Evolutionary conservation across 2,888 invertebrate genomes (phyloP).

Genomic region (Drosophila sordidula): DNA sequence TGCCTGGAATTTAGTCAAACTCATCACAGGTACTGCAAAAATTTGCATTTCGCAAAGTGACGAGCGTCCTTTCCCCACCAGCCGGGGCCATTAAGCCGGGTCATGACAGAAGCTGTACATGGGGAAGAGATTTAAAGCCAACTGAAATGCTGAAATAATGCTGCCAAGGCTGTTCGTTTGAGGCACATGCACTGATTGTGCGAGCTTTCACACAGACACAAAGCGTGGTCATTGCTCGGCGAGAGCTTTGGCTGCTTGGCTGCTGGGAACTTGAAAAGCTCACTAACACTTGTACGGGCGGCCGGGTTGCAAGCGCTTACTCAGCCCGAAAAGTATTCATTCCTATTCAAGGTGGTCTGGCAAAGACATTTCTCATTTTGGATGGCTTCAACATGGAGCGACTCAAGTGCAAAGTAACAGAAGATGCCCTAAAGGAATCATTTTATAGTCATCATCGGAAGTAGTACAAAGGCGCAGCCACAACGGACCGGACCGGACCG

Average conservation of each 20-base stretch:
- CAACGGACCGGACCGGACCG: slow-evolving; percentile 3
- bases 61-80: slow-evolving; percentile 49
- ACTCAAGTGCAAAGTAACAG: slow-evolving; percentile 54
- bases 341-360: slow-evolving; percentile 47
- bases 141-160: slow-evolving; percentile 25
- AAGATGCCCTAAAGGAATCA: slow-evolving; percentile 74
- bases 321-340: slow-evolving; percentile 24
- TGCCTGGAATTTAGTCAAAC: slow-evolving; percentile 41
- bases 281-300: background rate
- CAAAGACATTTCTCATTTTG: slow-evolving; percentile 49
- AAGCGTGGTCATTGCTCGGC: too few relatives aligned
- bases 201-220: slow-evolving; percentile 13
- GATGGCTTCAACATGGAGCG: slow-evolving; percentile 10
- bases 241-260: background rate
- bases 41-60: slow-evolving; percentile 71
- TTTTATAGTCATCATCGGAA: slow-evolving; percentile 76
- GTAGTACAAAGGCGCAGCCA: slow-evolving; percentile 50
- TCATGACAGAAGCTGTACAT: slow-evolving; percentile 41
- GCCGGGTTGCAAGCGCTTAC: background rate
- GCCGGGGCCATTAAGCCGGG: slow-evolving; percentile 68
- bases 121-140: slow-evolving; percentile 53
- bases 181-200: slow-evolving; percentile 7
- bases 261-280: slow-evolving; percentile 9
- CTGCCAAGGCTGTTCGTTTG: background rate
- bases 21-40: slow-evolving; percentile 47